Evolutionary conservation across 2,113 vertebrate genomes (phyloP).

Genomic region (Psittacara wagleri): DNA sequence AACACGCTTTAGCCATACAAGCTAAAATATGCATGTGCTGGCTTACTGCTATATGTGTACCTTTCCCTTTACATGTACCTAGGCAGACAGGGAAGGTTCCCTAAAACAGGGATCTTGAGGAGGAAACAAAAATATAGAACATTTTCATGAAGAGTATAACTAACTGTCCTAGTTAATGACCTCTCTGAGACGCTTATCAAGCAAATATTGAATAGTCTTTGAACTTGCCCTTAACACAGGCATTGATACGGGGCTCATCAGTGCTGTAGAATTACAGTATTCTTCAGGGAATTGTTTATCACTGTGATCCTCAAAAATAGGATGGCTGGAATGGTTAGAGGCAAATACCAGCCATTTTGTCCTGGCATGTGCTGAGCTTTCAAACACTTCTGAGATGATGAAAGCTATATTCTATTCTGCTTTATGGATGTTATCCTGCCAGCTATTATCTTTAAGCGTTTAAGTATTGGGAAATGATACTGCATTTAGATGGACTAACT

Average conservation of each 20-base stretch:
- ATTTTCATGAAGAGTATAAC: not conserved
- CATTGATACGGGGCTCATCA: constrained; percentile 53
- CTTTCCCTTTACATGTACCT: not conserved
- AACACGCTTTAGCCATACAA: not conserved
- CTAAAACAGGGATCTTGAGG: not conserved
- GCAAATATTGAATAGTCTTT: constrained; percentile 39
- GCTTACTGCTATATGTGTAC: not conserved
- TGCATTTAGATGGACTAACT: not conserved
- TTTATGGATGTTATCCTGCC: not conserved
- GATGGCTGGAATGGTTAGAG: constrained; percentile 20
- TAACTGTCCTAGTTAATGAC: constrained; percentile 32
- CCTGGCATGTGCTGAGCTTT: not conserved
- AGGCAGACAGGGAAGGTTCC: not conserved
- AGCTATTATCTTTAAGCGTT: not conserved
- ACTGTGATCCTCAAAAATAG: constrained; percentile 36
- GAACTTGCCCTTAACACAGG: constrained; percentile 57
- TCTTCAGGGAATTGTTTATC: constrained; percentile 62
- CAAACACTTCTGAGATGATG: constrained; percentile 4
- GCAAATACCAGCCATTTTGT: constrained; percentile 33
- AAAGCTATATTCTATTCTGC: constrained; percentile 2
- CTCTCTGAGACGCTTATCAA: constrained; percentile 51
- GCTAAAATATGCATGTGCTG: rapidly evolving
- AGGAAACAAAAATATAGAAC: not conserved
- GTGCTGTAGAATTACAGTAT: constrained; percentile 27
- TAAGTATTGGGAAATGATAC: not conserved